phyloP scores from a whole-genome alignment of 2,113 vertebrate genomes.

The Pelecanus crispus region DNA sequence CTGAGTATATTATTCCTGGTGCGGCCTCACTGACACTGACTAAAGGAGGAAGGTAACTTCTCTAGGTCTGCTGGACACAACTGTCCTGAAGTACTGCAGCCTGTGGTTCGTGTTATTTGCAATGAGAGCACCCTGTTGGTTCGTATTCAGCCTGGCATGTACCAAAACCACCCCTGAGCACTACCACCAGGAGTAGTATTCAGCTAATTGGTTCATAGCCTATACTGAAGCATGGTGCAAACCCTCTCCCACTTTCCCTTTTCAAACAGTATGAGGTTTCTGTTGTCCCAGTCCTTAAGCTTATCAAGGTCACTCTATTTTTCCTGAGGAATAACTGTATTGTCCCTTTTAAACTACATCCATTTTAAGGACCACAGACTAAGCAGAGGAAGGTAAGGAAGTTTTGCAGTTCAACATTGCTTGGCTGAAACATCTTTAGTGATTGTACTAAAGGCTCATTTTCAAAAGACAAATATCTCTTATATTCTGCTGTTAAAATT shows the following conservation, averaged over 20 bases:
- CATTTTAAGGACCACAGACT: neutral
- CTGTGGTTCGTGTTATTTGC: neutral
- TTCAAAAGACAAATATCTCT: neutral
- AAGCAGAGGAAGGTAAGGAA: neutral
- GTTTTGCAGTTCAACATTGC: neutral
- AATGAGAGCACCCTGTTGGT: neutral
- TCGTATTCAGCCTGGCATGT: neutral
- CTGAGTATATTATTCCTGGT: neutral
- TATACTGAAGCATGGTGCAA: neutral
- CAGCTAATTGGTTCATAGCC: neutral
- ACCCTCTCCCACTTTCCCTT: neutral
- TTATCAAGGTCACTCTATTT: neutral
- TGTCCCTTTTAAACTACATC: neutral
- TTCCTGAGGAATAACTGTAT: neutral
- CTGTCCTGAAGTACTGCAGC: fast-evolving
- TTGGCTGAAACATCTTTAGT: neutral
- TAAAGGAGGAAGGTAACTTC: neutral
- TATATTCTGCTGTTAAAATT: neutral
- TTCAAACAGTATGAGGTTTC: neutral
- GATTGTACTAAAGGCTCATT: neutral
- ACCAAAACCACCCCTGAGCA: neutral
- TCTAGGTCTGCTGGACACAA: neutral
- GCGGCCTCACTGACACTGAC: neutral
- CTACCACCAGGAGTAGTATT: neutral
- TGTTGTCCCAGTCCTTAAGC: neutral